Evolutionary conservation across 2,113 vertebrate genomes (phyloP).

Genomic region (western clawed frog (Xenopus tropicalis)): DNA sequence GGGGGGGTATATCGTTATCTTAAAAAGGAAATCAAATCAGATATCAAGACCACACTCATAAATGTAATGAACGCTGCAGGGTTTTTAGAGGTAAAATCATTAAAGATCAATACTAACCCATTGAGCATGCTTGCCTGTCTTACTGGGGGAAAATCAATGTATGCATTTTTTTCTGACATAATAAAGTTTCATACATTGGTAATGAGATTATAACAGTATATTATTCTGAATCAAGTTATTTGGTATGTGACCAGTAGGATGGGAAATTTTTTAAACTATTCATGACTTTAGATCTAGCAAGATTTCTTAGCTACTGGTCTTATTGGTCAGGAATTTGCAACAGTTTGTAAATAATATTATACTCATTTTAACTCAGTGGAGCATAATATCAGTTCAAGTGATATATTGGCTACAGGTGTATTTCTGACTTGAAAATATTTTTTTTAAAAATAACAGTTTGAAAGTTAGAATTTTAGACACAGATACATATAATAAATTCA

Average conservation of each 20-base stretch:
- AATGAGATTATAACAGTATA: background rate
- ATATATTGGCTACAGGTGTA: background rate
- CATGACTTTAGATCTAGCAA: background rate
- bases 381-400: background rate
- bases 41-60: background rate
- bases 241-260: background rate
- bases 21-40: background rate
- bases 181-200: background rate
- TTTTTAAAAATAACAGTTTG: no score
- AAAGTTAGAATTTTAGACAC: no score
- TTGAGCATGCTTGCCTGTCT: background rate
- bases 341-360: background rate
- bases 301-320: background rate
- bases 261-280: background rate
- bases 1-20: background rate
- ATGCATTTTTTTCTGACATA: background rate
- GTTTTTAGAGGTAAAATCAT: background rate
- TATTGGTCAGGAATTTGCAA: background rate
- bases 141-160: background rate
- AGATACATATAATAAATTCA: no score
- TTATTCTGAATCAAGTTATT: no score
- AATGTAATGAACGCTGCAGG: background rate
- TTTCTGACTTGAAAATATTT: no score
- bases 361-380: background rate
- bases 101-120: conserved; percentile 1